Percentiles rank a stretch among this genome's conserved stretches.
Conservation (phyloP, 2,113 vertebrate genomes). For the Corynorhinus townsendii region DNA sequence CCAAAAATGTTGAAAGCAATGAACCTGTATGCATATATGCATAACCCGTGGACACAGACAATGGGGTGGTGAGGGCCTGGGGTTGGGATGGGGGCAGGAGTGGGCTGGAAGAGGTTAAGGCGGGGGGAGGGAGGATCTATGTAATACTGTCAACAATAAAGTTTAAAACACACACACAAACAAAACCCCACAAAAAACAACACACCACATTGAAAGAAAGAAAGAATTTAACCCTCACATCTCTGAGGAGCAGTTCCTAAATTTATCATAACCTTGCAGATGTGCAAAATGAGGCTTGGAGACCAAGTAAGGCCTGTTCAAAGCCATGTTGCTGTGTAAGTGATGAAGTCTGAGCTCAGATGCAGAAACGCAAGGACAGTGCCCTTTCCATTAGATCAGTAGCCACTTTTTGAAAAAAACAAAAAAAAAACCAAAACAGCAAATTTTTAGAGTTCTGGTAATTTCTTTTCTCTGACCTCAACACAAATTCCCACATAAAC, state of each 20-base stretch:
- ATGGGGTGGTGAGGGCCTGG: no score
- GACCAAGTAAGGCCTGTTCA: rapidly evolving
- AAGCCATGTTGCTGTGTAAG: background rate
- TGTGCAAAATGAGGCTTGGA: background rate
- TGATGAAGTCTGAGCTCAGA: background rate
- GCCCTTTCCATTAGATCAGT: background rate
- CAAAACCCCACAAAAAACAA: no score
- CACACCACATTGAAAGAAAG: background rate
- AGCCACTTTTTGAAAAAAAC: background rate
- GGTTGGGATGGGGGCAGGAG: no score
- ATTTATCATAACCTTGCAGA: background rate
- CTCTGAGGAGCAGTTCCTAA: background rate
- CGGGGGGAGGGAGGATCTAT: no score
- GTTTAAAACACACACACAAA: no score
- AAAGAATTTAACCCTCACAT: background rate
- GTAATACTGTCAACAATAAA: no score
- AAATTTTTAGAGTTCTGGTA: background rate
- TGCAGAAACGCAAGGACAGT: background rate
- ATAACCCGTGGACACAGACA: no score
- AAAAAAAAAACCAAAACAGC: background rate
- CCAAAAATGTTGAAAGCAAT: background rate
- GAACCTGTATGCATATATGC: no score
- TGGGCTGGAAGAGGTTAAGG: no score
- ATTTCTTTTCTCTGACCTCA: conserved; percentile 19
- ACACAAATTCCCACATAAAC: background rate